phyloP scores from a whole-genome alignment of 2,113 vertebrate species.

The Plectropomus leopardus region DNA sequence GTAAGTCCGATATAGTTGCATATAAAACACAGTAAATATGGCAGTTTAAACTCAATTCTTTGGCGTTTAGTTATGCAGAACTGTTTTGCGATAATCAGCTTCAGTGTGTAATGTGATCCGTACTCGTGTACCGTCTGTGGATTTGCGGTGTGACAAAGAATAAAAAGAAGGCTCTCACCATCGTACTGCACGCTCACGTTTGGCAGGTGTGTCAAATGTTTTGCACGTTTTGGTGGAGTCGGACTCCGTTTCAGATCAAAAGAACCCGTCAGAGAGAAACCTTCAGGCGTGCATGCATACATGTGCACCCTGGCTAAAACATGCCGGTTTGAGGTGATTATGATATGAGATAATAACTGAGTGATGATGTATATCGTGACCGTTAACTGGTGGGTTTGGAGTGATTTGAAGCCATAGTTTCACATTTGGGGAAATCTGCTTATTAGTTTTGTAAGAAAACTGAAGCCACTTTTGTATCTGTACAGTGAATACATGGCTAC shows the following conservation, averaged over 20 bases:
- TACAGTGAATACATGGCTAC: too few species aligned
- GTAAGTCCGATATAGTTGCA: constrained; percentile 38
- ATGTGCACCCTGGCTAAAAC: constrained; percentile 13
- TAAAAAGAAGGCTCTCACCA: constrained; percentile 13
- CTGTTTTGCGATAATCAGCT: constrained; percentile 29
- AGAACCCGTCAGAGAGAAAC: background rate
- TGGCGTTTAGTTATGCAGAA: constrained; percentile 44
- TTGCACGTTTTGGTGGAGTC: constrained; percentile 17
- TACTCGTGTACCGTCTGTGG: constrained; percentile 23
- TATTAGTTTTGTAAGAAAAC: background rate
- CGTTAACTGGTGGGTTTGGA: constrained; percentile 9
- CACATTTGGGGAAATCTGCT: background rate
- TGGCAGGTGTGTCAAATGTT: constrained; percentile 36
- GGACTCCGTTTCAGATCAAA: constrained; percentile 25
- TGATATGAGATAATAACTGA: constrained; percentile 41
- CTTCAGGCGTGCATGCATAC: background rate
- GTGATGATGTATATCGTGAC: background rate
- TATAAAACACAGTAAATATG: constrained; percentile 33
- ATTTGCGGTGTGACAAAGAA: constrained; percentile 6
- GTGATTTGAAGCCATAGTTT: constrained; percentile 24
- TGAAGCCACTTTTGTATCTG: background rate
- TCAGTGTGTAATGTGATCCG: constrained; percentile 19
- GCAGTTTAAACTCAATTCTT: constrained; percentile 52
- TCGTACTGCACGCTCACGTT: background rate
- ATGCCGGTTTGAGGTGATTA: background rate